Evolutionary conservation across 2,797 vertebrate species (phyloP), one percentile per base, ranked within the genome.

Genomic region (Oreonectes daqikongensis): DNA sequence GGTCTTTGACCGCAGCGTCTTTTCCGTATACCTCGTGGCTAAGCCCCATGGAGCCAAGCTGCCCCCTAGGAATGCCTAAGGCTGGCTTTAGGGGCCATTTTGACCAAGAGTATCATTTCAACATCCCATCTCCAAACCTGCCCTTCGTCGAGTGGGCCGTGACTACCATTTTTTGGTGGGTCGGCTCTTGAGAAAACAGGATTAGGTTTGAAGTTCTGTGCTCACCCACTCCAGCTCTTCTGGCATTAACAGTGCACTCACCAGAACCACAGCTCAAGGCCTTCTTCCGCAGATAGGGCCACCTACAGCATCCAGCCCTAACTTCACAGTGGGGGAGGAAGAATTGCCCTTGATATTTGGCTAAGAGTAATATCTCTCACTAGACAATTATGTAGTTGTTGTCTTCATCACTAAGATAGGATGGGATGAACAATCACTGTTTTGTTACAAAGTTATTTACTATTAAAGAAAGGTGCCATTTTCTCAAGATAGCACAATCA

Each of bases 41-140:
- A 83, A 86, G 91, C 87, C 87, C 88, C 48, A 82, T 87, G 85
- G 89, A 91, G 89, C 86, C 61, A 69, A 90, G 88, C 89, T 91
- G 87, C 86, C 88, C 85, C 87, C 90, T 87, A 92, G 91, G 90
- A 93, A 92, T 92, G 90, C 87, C 90, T 87, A 86, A 89, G 83
- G 88, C 88, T 88, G 90, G 89, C 90, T 90, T 88, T 84, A 40
- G 83, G 83, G 89, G 88, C 86, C 85, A 86, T 92, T 92, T 87
- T 89, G 89, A 85, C 85, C 76, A 77, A 84, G 82, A 87, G 88
- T 88, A 88, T 90, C 87, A 88, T 84, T 89, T 87, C 83, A 77
- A 82, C 71, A 70, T 63, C 44, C 80, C 68, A 72, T 75, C 68
- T 71, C 50, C 63, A 63, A 76, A 74, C 66, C 40, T 18, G 38